Conservation (phyloP, 2,888 invertebrate genomes). For the Erebia ligea region DNA sequence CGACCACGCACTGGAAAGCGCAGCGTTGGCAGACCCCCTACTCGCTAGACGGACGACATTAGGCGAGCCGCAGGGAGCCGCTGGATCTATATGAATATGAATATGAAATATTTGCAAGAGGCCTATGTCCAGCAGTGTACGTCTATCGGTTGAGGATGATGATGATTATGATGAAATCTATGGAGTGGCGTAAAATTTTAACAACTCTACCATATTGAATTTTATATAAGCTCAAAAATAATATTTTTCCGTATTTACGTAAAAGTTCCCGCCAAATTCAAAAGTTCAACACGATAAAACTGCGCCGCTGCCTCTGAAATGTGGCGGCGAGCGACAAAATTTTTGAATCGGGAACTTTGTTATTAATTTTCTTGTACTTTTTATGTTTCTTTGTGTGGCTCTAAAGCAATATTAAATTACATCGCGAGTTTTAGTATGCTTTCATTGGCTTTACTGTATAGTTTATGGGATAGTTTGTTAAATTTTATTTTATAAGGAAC, state of each 20-base stretch:
- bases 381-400: constrained; percentile 38
- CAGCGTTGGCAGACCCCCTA: too few relatives aligned
- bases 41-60: too few relatives aligned
- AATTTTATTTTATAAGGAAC: background rate
- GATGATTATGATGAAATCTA: background rate
- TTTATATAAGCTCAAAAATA: constrained; percentile 18
- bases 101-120: too few relatives aligned
- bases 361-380: constrained; percentile 41
- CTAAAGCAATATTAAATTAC: constrained; percentile 40
- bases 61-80: too few relatives aligned
- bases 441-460: constrained; percentile 18
- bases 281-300: constrained; percentile 34
- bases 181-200: background rate
- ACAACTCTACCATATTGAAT: background rate
- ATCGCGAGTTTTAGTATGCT: constrained; percentile 31
- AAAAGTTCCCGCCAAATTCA: constrained; percentile 30
- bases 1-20: too few relatives aligned
- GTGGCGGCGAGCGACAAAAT: constrained; percentile 28
- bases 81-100: too few relatives aligned
- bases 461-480: constrained; percentile 19
- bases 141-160: too few relatives aligned
- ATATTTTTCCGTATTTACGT: constrained; percentile 24
- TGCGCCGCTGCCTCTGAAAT: constrained; percentile 23
- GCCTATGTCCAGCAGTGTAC: too few relatives aligned
- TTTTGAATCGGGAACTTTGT: constrained; percentile 36